Conservation (phyloP, 1,140 invertebrate species). For the Heliconius hewitsoni region DNA sequence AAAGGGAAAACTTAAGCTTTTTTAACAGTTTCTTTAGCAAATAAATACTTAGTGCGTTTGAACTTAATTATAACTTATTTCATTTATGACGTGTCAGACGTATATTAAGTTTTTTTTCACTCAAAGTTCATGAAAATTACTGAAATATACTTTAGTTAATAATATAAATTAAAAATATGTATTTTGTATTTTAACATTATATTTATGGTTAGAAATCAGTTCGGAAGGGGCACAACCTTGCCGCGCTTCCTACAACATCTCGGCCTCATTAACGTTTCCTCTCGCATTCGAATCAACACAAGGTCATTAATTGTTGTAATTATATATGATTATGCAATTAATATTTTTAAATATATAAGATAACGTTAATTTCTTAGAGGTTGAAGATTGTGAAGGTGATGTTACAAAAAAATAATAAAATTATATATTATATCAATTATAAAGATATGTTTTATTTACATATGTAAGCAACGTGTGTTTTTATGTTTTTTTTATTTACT, state of each 20-base stretch:
- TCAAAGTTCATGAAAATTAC: too few species aligned
- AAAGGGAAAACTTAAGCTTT: too few species aligned
- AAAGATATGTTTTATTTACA: not conserved
- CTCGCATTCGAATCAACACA: conserved; percentile 29
- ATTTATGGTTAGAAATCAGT: conserved; percentile 25
- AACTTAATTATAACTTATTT: too few species aligned
- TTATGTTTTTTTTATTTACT: too few species aligned
- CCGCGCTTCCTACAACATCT: conserved; percentile 51
- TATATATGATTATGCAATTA: conserved; percentile 40
- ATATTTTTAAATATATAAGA: conserved; percentile 24
- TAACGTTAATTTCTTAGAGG: conserved; percentile 2
- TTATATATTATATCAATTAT: not conserved
- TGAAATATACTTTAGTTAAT: not conserved
- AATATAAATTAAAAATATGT: not conserved
- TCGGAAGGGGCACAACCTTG: conserved; percentile 46
- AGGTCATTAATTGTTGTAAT: conserved; percentile 50
- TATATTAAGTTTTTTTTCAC: too few species aligned
- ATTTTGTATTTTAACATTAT: not conserved
- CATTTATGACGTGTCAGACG: too few species aligned
- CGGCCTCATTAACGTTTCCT: conserved; percentile 58
- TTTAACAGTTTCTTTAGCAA: too few species aligned
- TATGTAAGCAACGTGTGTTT: too few species aligned
- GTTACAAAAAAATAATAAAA: not conserved
- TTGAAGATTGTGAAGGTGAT: conserved; percentile 1
- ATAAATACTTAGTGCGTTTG: too few species aligned